These are phyloP conservation scores for Scopus umbretta DNA, from an alignment of 2,113 vertebrate species.

Conservation along the genomic window DNA sequence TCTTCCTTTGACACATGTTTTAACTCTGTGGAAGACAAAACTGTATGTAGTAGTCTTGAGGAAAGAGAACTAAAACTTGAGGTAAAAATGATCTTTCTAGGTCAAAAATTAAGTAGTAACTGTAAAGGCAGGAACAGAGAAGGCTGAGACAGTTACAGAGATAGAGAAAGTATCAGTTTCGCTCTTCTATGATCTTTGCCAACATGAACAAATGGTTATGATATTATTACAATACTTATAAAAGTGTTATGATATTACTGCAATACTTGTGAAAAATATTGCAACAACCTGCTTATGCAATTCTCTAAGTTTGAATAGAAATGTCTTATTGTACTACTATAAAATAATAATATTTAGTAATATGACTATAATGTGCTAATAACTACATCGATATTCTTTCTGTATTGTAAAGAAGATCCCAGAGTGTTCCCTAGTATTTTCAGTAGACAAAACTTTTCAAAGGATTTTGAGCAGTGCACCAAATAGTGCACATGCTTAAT, in stretches of 20 bases:
- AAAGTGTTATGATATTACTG: neutral
- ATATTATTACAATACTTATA: neutral
- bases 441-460: neutral
- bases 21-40: neutral
- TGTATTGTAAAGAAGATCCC: neutral
- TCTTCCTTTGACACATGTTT: neutral
- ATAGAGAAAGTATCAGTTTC: neutral
- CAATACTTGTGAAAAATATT: neutral
- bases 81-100: neutral
- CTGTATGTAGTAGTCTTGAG: neutral
- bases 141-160: neutral
- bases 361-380: no score
- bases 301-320: neutral
- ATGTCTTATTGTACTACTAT: neutral
- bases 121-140: neutral
- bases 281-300: neutral
- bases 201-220: neutral
- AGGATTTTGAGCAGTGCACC: neutral
- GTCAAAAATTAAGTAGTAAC: neutral
- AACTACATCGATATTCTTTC: neutral
- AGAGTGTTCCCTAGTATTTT: neutral
- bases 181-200: neutral
- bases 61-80: neutral
- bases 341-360: neutral
- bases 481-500: rapidly evolving